Conservation (phyloP, 2,113 vertebrate species). For the Larimichthys crocea region DNA sequence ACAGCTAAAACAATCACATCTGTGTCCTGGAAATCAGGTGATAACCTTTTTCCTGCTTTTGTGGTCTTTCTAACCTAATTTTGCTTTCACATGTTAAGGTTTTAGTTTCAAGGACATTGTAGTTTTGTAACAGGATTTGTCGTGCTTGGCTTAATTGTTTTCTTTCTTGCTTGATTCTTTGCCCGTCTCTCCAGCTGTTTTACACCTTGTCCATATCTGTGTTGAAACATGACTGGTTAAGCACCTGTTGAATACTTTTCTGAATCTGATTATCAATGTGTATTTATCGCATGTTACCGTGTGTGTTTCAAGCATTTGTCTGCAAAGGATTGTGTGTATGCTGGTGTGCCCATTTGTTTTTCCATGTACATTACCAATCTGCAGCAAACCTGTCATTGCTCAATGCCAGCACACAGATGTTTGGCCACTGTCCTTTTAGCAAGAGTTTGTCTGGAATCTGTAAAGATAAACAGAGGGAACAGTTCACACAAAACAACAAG, state of each 20-base stretch:
- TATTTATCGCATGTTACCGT: neutral
- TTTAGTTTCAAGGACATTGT: constrained; percentile 31
- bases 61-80: constrained; percentile 50
- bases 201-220: constrained; percentile 1
- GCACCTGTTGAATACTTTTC: constrained; percentile 31
- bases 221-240: constrained; percentile 26
- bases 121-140: constrained; percentile 33
- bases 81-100: constrained; percentile 32
- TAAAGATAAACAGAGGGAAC: constrained; percentile 81
- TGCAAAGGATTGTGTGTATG: constrained; percentile 15
- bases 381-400: constrained; percentile 82
- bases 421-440: constrained; percentile 77
- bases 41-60: constrained; percentile 66
- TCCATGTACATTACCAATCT: constrained; percentile 78
- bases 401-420: constrained; percentile 84
- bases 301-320: constrained; percentile 23
- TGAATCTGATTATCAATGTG: neutral
- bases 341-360: constrained; percentile 52
- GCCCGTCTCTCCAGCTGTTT: constrained; percentile 5
- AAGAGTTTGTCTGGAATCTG: constrained; percentile 80
- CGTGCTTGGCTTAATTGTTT: neutral
- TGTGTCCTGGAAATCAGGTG: constrained; percentile 69
- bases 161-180: constrained; percentile 18
- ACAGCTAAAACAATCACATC: constrained; percentile 73
- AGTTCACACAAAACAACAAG: constrained; percentile 83